A percentile compares a stretch with the other conserved stretches of the same genome.
These are phyloP conservation scores for Caenorhabditis brenneri DNA, from an alignment of 1,140 invertebrate genomes.

Conservation along the genomic window DNA sequence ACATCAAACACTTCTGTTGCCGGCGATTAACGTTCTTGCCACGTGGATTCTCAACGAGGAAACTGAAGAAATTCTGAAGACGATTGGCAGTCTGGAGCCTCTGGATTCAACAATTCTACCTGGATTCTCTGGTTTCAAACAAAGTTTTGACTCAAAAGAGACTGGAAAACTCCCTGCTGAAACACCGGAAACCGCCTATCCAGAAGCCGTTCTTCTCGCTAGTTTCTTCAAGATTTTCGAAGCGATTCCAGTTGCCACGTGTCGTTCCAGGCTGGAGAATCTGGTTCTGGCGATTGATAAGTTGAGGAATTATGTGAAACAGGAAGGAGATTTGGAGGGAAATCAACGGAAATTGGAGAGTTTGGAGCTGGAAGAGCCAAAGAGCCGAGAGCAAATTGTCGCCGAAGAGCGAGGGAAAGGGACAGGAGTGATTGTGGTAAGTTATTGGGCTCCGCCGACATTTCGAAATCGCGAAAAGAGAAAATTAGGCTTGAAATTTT, in stretches of 20 bases:
- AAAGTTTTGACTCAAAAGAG: neutral
- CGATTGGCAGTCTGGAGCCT: neutral
- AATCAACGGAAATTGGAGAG: neutral
- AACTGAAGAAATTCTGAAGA: neutral
- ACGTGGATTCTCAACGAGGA: neutral
- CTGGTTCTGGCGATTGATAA: neutral
- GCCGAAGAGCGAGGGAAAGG: neutral
- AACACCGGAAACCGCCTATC: neutral
- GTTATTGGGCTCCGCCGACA: neutral
- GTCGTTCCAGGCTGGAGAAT: neutral
- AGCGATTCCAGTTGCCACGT: neutral
- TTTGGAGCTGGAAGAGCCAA: neutral
- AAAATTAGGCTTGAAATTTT: neutral
- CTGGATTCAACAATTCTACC: neutral
- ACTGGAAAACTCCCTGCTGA: too few relatives aligned
- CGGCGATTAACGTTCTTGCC: neutral
- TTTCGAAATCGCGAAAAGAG: neutral
- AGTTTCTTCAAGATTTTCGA: slow-evolving; percentile 30
- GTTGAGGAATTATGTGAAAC: neutral
- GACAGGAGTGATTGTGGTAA: neutral
- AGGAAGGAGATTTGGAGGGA: neutral
- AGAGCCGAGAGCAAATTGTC: neutral
- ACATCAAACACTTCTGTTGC: neutral
- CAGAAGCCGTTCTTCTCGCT: neutral
- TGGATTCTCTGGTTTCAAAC: neutral